A percentile compares a stretch with the other conserved stretches of the same genome.
phyloP scores from a whole-genome alignment of 2,113 vertebrate species.

The Paradoxurus hermaphroditus region DNA sequence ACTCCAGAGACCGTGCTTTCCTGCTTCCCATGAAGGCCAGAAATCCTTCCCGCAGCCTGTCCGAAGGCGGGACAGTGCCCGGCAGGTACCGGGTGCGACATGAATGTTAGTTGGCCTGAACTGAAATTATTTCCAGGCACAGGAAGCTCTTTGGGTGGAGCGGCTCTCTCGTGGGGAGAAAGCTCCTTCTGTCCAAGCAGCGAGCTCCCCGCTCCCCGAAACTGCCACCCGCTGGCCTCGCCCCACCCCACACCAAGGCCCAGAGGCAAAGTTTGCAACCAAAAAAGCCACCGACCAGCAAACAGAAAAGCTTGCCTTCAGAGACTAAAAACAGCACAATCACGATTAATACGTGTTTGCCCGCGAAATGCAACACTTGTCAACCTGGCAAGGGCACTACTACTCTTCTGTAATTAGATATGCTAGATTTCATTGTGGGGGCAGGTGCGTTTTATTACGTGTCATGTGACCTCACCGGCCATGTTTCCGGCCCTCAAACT shows the following conservation, averaged over 20 bases:
- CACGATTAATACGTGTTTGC: neutral
- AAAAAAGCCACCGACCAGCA: neutral
- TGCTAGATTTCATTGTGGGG: neutral
- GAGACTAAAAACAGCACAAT: neutral
- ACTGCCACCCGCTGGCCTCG: neutral
- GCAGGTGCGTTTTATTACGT: neutral
- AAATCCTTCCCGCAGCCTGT: neutral
- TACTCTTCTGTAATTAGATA: neutral
- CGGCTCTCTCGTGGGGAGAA: neutral
- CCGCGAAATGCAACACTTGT: neutral
- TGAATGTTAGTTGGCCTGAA: neutral
- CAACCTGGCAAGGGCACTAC: neutral
- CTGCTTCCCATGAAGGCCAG: neutral
- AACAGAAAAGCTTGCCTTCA: neutral
- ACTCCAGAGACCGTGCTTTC: neutral
- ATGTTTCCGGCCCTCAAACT: neutral
- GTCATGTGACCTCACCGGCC: neutral
- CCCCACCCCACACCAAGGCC: neutral
- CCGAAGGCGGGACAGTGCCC: neutral
- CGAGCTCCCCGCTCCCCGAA: neutral
- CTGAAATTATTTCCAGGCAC: neutral
- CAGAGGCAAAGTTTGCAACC: neutral
- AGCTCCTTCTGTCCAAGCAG: neutral
- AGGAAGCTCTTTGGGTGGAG: neutral
- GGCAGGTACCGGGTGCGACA: neutral